These are phyloP conservation scores for Propsilocerus akamusi DNA, from an alignment of 1,140 invertebrate species.

Conservation along the genomic window DNA sequence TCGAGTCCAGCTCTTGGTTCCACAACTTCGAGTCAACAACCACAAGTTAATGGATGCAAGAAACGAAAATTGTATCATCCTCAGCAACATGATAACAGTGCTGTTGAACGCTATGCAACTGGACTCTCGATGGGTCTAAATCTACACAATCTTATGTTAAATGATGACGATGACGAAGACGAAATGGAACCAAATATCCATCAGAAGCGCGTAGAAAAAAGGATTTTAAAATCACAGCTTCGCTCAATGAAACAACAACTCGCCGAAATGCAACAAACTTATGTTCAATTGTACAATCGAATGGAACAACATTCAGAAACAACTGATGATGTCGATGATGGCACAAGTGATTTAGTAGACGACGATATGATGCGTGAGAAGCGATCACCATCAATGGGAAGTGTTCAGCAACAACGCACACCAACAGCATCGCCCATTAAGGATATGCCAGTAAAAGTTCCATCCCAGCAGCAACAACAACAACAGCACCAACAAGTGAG, in stretches of 20 bases:
- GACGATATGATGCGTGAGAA: conserved; percentile 28
- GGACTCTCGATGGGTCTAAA: conserved; percentile 27
- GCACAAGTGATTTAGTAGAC: conserved; percentile 41
- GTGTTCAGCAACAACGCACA: conserved; percentile 9
- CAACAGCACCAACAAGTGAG: conserved; percentile 10
- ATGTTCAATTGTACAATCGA: conserved; percentile 64
- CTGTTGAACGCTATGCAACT: conserved; percentile 43
- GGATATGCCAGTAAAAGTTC: conserved; percentile 8
- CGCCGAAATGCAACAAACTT: conserved; percentile 79
- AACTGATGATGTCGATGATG: conserved; percentile 53
- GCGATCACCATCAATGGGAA: conserved; percentile 26
- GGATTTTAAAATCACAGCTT: conserved; percentile 65
- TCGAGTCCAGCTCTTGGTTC: conserved; percentile 50
- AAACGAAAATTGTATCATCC: conserved; percentile 95
- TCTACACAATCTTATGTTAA: conserved; percentile 27
- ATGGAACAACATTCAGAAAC: conserved; percentile 56
- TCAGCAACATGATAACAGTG: conserved; percentile 68
- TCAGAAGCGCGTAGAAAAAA: conserved; percentile 67
- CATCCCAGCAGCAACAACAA: too few species aligned
- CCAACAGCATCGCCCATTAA: conserved; percentile 22
- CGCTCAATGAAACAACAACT: conserved; percentile 75
- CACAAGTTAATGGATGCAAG: conserved; percentile 76
- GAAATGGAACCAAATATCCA: conserved; percentile 54
- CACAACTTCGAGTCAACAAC: conserved; percentile 26
- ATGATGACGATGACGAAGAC: conserved; percentile 52